Percentiles rank a stretch among this genome's conserved stretches.
Conservation (phyloP, 2,888 invertebrate genomes). For the Lepidocyrtoides sp. region DNA sequence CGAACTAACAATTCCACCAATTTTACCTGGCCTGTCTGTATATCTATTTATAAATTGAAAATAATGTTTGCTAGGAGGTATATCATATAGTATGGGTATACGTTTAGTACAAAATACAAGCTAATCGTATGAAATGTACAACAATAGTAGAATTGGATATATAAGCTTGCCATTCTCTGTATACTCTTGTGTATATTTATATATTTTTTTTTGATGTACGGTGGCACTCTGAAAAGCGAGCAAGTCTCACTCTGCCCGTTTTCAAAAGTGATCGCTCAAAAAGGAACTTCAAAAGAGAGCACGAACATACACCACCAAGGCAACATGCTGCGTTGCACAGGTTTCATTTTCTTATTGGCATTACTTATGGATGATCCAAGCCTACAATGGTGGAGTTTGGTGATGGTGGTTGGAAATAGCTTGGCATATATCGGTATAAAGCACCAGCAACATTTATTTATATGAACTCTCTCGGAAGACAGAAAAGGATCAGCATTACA, state of each 20-base stretch:
- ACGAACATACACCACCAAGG: background rate
- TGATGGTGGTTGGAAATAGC: conserved; percentile 20
- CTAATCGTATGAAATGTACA: background rate
- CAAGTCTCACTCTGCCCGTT: background rate
- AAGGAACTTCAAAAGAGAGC: conserved; percentile 21
- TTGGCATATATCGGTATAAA: background rate
- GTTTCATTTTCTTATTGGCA: conserved; percentile 53
- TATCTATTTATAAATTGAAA: background rate
- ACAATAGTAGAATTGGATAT: no score
- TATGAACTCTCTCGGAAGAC: background rate
- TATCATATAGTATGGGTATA: background rate
- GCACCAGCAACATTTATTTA: background rate
- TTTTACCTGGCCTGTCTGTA: background rate
- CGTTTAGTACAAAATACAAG: background rate
- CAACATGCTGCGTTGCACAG: conserved; percentile 39
- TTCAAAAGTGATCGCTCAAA: conserved; percentile 29
- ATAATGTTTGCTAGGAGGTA: background rate
- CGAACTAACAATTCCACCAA: background rate
- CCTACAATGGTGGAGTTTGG: conserved; percentile 2
- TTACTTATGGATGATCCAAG: conserved; percentile 51
- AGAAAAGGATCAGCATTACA: background rate
- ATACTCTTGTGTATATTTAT: background rate
- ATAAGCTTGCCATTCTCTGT: no score
- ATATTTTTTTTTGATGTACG: background rate
- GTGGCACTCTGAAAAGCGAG: background rate